A percentile compares a stretch with the other conserved stretches of the same genome.
phyloP scores from a whole-genome alignment of 2,113 vertebrate genomes.

The Candoia aspera region DNA sequence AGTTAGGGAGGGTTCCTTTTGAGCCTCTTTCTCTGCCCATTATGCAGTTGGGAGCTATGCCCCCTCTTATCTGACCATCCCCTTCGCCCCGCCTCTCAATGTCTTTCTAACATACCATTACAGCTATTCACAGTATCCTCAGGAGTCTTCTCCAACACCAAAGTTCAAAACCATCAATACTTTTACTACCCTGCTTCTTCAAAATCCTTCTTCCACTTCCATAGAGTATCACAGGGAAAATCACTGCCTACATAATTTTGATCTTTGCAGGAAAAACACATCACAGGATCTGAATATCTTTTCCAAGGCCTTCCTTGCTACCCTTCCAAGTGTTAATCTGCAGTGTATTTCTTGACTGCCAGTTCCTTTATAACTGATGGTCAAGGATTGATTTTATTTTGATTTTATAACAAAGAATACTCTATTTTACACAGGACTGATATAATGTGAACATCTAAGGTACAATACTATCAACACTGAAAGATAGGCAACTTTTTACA shows the following conservation, averaged over 20 bases:
- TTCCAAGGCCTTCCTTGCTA: not conserved
- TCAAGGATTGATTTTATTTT: not conserved
- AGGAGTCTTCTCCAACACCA: not conserved
- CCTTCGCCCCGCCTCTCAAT: too few species aligned
- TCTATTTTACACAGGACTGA: not conserved
- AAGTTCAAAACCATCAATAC: not conserved
- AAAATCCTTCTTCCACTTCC: not conserved
- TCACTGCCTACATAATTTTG: not conserved
- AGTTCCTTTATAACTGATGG: not conserved
- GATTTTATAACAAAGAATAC: not conserved
- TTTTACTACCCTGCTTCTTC: not conserved
- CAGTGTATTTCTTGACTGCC: not conserved
- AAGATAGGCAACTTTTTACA: not conserved
- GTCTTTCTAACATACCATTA: too few species aligned
- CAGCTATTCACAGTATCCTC: too few species aligned
- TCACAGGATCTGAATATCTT: not conserved
- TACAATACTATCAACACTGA: not conserved
- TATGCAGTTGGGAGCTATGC: too few species aligned
- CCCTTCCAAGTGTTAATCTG: not conserved
- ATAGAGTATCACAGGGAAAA: not conserved
- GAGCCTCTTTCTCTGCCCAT: too few species aligned
- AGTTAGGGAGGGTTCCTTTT: too few species aligned
- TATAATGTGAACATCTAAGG: not conserved
- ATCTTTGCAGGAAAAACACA: not conserved
- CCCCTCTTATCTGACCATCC: too few species aligned